These are phyloP conservation scores for Hoplostethus mediterraneus DNA, from an alignment of 2,797 vertebrate genomes.

Conservation along the genomic window DNA sequence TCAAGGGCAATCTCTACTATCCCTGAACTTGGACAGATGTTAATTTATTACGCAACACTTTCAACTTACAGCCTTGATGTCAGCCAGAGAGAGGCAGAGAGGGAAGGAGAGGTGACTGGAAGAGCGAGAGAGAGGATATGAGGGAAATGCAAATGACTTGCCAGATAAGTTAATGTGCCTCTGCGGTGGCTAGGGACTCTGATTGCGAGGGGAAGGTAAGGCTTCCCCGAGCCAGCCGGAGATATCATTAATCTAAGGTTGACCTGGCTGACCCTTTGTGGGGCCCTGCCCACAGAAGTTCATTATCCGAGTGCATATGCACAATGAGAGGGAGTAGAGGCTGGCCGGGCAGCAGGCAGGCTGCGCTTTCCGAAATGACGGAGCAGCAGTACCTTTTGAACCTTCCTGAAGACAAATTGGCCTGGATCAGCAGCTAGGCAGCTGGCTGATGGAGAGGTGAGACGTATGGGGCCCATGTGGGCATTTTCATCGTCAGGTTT, in stretches of 20 bases:
- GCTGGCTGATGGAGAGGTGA: conserved; percentile 75
- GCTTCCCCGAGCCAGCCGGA: conserved; percentile 60
- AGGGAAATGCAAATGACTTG: conserved; percentile 75
- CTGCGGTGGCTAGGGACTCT: conserved; percentile 57
- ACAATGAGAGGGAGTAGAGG: conserved; percentile 39
- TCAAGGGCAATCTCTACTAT: conserved; percentile 62
- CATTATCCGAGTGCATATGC: conserved; percentile 66
- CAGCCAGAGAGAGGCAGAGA: conserved; percentile 24
- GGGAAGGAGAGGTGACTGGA: conserved; percentile 5
- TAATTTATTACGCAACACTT: conserved; percentile 61
- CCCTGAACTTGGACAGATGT: conserved; percentile 65
- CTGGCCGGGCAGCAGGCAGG: conserved; percentile 30
- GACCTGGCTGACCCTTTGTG: conserved; percentile 61
- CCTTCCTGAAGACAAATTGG: conserved; percentile 71
- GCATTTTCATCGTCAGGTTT: conserved; percentile 69
- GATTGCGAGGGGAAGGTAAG: conserved; percentile 67
- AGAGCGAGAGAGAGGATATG: conserved; percentile 30
- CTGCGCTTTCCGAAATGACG: conserved; percentile 60
- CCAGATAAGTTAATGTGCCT: conserved; percentile 75
- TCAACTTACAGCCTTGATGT: conserved; percentile 58
- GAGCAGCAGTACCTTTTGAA: conserved; percentile 67
- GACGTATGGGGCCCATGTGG: conserved; percentile 61
- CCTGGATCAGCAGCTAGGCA: conserved; percentile 73
- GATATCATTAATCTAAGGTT: conserved; percentile 79
- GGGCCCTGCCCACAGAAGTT: conserved; percentile 59